Evolutionary conservation across 2,113 vertebrate genomes (phyloP).

Genomic region (Leptobrachium ailaonicum): DNA sequence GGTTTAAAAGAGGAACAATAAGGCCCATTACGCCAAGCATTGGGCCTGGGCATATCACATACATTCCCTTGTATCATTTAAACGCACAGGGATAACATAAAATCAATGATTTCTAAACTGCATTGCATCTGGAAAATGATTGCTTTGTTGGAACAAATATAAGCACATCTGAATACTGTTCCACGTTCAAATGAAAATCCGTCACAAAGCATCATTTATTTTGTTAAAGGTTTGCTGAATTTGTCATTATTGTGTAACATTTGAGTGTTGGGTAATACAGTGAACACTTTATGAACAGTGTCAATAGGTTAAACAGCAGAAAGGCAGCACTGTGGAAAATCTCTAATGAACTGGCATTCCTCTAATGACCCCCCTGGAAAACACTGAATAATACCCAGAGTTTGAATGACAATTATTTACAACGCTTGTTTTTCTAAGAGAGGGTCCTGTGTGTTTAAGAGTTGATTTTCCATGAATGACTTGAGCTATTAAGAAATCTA

Average conservation of each 20-base stretch:
- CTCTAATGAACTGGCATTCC: conserved; percentile 30
- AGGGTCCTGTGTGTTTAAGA: neutral
- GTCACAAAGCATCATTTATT: too few relatives aligned
- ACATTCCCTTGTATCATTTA: too few relatives aligned
- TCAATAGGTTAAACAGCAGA: conserved; percentile 22
- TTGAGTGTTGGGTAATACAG: neutral
- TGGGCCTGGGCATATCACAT: too few relatives aligned
- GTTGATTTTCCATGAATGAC: conserved; percentile 18
- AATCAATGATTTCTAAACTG: too few relatives aligned
- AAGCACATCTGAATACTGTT: too few relatives aligned
- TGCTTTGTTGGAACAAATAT: too few relatives aligned
- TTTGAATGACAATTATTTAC: conserved; percentile 21
- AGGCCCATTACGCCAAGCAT: too few relatives aligned
- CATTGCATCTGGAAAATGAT: too few relatives aligned
- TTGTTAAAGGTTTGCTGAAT: too few relatives aligned
- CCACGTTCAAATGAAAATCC: too few relatives aligned
- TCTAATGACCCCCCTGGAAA: conserved; percentile 39
- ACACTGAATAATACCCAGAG: conserved; percentile 8
- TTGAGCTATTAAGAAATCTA: conserved; percentile 1
- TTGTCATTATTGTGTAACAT: neutral
- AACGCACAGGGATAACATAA: too few relatives aligned
- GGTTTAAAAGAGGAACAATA: too few relatives aligned
- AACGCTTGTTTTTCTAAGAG: conserved; percentile 8
- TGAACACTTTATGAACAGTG: neutral
- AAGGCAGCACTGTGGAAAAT: conserved; percentile 14